Base-by-base conservation (phyloP, 2,888 invertebrate genomes). In the Aporophyla nigra region DNA sequence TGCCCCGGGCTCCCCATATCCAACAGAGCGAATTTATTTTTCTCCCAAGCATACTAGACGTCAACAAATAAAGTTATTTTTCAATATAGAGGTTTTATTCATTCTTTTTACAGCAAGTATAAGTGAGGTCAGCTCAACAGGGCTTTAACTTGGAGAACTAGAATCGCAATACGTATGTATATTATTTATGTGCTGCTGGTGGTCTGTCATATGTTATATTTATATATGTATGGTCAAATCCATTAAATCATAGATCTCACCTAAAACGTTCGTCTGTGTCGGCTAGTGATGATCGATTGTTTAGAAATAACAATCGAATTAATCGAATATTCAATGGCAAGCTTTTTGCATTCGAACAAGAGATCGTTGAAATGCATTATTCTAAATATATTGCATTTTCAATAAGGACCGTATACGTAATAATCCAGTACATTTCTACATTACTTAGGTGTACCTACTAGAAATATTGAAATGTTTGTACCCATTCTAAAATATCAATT, bases 41-140 rank as follows among this genome's bases (percentile, higher is more conserved):
- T 88, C 94, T 93, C 94, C 92, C 92, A 91, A 95, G 93, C 92
- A 90, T 90, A 94, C 94, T 93, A 95, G 95, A 95, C 94, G 95
- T 95, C 95, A 96, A 96, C 95, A 96, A 96, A 96, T 95, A 95
- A 95, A 93, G 93, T 93, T 95, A 95, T 95, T 95, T 95, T 95
- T 95, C 95, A 94, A 94, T 94, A 92, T 91, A 93, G 89, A 90
- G 88, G 90, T 90, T 92, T 91, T 93, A 93, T 93, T 92, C 91
- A 89, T 93, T 91, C 91, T 92, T 90, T 77, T 92, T 91, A 90
- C 88, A 90, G 87, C 89, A 89, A 83, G 88, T 88, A 86, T 90
- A 89, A 89, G 90, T 87, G 83, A 85, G 80, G 84, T 83, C 81
- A 84, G 76, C 68, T 82, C 74, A 76, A 82, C 61, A 58, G n/a